A percentile compares a stretch with the other conserved stretches of the same genome.
Evolutionary conservation across 2,113 vertebrate genomes (phyloP).

Genomic region (Emydocephalus ijimae): DNA sequence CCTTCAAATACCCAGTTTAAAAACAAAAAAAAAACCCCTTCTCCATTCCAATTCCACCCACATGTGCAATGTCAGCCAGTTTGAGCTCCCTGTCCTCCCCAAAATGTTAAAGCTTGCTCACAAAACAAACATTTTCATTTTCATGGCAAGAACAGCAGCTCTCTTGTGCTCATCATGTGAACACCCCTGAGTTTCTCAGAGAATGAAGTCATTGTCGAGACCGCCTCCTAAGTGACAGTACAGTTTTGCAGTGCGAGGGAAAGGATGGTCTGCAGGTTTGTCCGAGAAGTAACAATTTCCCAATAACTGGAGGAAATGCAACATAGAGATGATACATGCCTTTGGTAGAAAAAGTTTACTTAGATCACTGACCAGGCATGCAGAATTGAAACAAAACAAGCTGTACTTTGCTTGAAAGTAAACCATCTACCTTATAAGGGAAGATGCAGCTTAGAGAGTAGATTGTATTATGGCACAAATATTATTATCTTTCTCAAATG

Average conservation of each 20-base stretch:
- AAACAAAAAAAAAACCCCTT: background rate
- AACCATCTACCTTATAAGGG: background rate
- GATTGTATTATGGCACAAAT: background rate
- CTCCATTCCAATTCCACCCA: background rate
- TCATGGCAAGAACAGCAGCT: background rate
- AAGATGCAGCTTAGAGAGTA: background rate
- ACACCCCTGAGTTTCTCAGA: conserved; percentile 22
- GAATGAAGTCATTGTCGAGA: conserved; percentile 62
- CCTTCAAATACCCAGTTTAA: background rate
- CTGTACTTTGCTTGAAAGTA: background rate
- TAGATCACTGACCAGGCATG: background rate
- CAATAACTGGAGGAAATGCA: conserved; percentile 34
- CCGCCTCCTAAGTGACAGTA: conserved; percentile 39
- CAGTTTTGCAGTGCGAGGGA: conserved; percentile 29
- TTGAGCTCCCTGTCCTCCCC: background rate
- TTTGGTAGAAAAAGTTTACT: background rate
- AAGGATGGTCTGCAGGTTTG: conserved; percentile 56
- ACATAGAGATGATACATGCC: background rate
- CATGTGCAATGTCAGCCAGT: background rate
- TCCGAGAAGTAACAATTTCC: conserved; percentile 56
- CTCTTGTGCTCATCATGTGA: conserved; percentile 28
- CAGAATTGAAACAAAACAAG: background rate
- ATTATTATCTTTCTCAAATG: background rate
- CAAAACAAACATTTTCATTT: conserved; percentile 4
- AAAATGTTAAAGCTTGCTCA: background rate